phyloP scores from a whole-genome alignment of 2,113 vertebrate species.

The Pogona vitticeps region DNA sequence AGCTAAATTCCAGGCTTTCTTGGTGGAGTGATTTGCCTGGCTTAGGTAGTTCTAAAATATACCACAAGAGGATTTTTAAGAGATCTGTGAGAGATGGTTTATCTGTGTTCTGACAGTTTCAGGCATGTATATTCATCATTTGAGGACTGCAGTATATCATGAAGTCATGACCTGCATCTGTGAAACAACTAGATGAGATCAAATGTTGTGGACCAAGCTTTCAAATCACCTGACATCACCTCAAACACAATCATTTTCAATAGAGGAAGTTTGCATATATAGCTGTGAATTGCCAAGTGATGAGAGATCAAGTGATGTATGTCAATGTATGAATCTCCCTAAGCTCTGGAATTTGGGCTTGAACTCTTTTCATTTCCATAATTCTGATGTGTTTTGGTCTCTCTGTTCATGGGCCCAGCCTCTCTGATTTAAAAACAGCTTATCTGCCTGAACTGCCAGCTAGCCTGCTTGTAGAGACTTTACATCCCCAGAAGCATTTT shows the following conservation, averaged over 20 bases:
- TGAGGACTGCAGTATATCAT: not conserved
- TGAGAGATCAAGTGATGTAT: not conserved
- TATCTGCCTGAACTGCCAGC: not conserved
- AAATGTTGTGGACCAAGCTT: not conserved
- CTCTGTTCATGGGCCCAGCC: not conserved
- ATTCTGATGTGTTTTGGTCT: too few species aligned
- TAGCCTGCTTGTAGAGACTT: not conserved
- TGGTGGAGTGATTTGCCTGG: not conserved
- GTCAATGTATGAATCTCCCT: not conserved
- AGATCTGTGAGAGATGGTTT: not conserved
- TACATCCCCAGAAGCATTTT: not conserved
- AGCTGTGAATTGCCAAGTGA: not conserved
- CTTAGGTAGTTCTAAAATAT: not conserved
- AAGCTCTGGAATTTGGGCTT: not conserved
- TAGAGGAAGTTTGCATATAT: not conserved
- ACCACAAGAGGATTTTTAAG: not conserved
- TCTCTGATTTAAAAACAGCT: not conserved
- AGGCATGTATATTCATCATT: slow-evolving; percentile 3
- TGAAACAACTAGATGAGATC: not conserved
- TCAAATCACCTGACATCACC: not conserved
- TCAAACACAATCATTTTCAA: not conserved
- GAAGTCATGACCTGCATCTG: not conserved
- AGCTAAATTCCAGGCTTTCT: not conserved
- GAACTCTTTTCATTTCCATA: not conserved
- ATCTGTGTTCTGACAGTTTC: not conserved